Evolutionary conservation across 2,797 vertebrate genomes (phyloP).

Genomic region (Rhynchotus rufescens): DNA sequence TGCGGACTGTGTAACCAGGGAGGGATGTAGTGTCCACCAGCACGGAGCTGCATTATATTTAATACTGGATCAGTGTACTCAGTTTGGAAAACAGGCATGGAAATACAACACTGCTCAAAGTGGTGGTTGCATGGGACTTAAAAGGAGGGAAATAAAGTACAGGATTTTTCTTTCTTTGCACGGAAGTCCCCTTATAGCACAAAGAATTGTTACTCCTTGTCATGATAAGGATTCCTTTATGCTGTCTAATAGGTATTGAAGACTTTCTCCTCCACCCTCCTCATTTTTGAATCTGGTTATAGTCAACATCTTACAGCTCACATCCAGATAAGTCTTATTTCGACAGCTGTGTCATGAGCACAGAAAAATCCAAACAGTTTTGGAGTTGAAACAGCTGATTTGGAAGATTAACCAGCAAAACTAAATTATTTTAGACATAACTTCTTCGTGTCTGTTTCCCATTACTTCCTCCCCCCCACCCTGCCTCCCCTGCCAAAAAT

Average conservation of each 20-base stretch:
- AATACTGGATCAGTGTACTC: not conserved
- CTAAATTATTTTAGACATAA: not conserved
- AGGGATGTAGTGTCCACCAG: not conserved
- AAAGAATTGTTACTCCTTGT: not conserved
- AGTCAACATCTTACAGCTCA: not conserved
- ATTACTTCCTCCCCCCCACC: not conserved
- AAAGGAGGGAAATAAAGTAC: too few species aligned
- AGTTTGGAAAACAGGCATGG: not conserved
- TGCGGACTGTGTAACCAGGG: rapidly evolving
- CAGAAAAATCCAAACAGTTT: not conserved
- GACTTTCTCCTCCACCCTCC: not conserved
- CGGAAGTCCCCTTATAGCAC: not conserved
- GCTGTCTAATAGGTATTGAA: not conserved
- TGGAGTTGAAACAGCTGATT: not conserved
- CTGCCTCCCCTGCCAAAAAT: not conserved
- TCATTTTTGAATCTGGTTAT: not conserved
- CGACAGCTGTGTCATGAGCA: not conserved
- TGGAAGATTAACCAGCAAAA: not conserved
- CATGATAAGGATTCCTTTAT: not conserved
- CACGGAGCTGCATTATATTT: not conserved
- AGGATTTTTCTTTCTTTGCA: not conserved
- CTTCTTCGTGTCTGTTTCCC: not conserved
- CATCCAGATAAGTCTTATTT: not conserved
- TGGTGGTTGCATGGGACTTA: too few species aligned
- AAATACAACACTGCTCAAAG: not conserved